Percentiles rank a stretch among this genome's conserved stretches.
These are phyloP conservation scores for Ceratoteleas bidentatus DNA, from an alignment of 1,140 invertebrate genomes.

Conservation along the genomic window DNA sequence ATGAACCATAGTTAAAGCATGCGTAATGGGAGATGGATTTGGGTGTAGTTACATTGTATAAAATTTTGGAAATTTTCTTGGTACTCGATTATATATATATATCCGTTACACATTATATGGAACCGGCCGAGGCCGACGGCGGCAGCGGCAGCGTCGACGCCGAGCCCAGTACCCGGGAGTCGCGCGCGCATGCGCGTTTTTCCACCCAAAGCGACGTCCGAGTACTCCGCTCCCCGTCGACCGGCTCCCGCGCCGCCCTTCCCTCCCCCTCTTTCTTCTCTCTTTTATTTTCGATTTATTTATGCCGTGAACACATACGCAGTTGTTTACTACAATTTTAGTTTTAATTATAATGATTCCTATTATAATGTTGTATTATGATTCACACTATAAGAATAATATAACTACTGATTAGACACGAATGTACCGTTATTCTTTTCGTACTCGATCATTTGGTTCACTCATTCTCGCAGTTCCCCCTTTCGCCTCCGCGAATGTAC, in stretches of 20 bases:
- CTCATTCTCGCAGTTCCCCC: slow-evolving; percentile 1
- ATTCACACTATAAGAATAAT: slow-evolving; percentile 66
- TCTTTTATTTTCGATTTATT: slow-evolving; percentile 66
- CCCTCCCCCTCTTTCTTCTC: slow-evolving; percentile 30
- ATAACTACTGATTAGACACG: slow-evolving; percentile 69
- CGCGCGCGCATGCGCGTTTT: background rate
- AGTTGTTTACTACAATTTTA: slow-evolving; percentile 67
- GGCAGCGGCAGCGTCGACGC: no score
- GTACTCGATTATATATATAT: slow-evolving; percentile 60
- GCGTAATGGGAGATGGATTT: slow-evolving; percentile 66
- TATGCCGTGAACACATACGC: slow-evolving; percentile 70
- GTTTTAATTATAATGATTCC: slow-evolving; percentile 67
- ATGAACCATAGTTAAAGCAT: slow-evolving; percentile 58
- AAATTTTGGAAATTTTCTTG: slow-evolving; percentile 61
- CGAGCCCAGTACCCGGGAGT: no score
- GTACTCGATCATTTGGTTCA: slow-evolving; percentile 43
- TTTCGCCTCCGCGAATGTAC: no score
- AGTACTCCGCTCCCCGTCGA: slow-evolving; percentile 50
- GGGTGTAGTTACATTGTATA: slow-evolving; percentile 67
- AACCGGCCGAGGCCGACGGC: no score
- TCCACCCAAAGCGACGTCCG: slow-evolving; percentile 7
- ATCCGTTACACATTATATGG: no score
- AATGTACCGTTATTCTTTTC: slow-evolving; percentile 66
- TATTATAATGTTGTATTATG: slow-evolving; percentile 66
- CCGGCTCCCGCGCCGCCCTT: slow-evolving; percentile 35